These are phyloP conservation scores for Plectrocnemia conspersa DNA, from an alignment of 1,140 invertebrate genomes.

Conservation along the genomic window DNA sequence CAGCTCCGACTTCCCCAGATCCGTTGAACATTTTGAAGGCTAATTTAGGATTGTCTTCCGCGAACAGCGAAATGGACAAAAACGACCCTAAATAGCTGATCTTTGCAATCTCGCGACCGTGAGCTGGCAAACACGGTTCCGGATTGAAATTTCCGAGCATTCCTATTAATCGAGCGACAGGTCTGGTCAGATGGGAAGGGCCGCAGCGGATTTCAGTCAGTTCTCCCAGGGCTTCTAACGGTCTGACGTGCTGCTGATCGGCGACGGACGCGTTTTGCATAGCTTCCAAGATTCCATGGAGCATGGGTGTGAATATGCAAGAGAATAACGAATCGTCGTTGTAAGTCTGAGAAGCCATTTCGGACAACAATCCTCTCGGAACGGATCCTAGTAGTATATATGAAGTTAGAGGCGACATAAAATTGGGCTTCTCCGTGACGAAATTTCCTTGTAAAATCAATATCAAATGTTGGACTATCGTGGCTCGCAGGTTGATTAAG, in stretches of 20 bases:
- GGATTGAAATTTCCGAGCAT: slow-evolving; percentile 73
- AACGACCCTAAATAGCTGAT: slow-evolving; percentile 87
- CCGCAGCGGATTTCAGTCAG: slow-evolving; percentile 42
- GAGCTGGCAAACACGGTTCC: slow-evolving; percentile 62
- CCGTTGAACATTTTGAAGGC: slow-evolving; percentile 53
- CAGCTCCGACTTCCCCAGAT: slow-evolving; percentile 40
- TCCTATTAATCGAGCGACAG: slow-evolving; percentile 74
- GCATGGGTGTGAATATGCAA: slow-evolving; percentile 43
- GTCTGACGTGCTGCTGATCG: slow-evolving; percentile 38
- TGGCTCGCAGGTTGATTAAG: slow-evolving; percentile 40
- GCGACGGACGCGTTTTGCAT: slow-evolving; percentile 40
- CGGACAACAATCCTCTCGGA: slow-evolving; percentile 45
- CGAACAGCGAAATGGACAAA: slow-evolving; percentile 83
- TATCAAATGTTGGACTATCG: slow-evolving; percentile 46
- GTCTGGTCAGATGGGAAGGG: slow-evolving; percentile 51
- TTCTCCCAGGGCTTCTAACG: slow-evolving; percentile 42
- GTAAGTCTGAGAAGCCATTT: slow-evolving; percentile 45
- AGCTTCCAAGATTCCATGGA: slow-evolving; percentile 47
- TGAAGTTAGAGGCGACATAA: slow-evolving; percentile 44
- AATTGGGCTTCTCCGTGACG: slow-evolving; percentile 40
- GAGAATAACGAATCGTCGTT: slow-evolving; percentile 43
- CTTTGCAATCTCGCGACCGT: slow-evolving; percentile 76
- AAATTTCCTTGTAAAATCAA: slow-evolving; percentile 44
- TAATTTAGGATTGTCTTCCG: slow-evolving; percentile 83
- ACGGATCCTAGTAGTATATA: slow-evolving; percentile 45